These are phyloP conservation scores for Halcyon senegalensis DNA, from an alignment of 2,113 vertebrate genomes.

Conservation along the genomic window DNA sequence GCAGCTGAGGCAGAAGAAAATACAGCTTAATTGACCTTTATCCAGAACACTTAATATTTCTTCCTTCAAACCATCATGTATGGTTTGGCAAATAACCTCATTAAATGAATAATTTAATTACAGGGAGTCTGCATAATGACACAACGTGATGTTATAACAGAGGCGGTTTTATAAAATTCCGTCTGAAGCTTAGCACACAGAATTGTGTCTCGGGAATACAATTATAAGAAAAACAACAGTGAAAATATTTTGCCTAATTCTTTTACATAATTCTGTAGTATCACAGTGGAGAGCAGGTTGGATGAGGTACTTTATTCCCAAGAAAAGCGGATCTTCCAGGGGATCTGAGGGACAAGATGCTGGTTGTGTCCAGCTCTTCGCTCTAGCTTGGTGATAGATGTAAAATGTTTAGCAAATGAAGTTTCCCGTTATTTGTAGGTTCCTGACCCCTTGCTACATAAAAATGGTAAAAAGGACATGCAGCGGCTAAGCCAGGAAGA, in stretches of 20 bases:
- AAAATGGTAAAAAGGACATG: neutral
- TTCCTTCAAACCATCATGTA: neutral
- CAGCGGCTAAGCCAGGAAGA: neutral
- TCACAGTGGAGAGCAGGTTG: neutral
- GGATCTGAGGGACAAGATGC: neutral
- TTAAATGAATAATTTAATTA: slow-evolving; percentile 11
- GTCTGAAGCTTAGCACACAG: neutral
- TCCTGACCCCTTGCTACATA: neutral
- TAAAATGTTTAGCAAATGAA: neutral
- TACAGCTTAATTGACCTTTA: neutral
- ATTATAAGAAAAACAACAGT: neutral
- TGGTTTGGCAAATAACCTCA: neutral
- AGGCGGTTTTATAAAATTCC: neutral
- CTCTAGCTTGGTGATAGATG: neutral
- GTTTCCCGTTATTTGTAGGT: neutral
- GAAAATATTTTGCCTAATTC: neutral
- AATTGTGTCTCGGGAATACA: neutral
- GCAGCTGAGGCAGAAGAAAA: neutral
- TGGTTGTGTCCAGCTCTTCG: neutral
- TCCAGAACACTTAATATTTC: neutral
- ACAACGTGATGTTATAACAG: fast-evolving
- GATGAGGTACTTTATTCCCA: neutral
- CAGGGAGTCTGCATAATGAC: neutral
- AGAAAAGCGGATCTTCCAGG: neutral
- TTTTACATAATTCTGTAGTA: neutral